A percentile compares a stretch with the other conserved stretches of the same genome.
Conservation (phyloP, 2,888 invertebrate genomes). For the Drosophila falleni region DNA sequence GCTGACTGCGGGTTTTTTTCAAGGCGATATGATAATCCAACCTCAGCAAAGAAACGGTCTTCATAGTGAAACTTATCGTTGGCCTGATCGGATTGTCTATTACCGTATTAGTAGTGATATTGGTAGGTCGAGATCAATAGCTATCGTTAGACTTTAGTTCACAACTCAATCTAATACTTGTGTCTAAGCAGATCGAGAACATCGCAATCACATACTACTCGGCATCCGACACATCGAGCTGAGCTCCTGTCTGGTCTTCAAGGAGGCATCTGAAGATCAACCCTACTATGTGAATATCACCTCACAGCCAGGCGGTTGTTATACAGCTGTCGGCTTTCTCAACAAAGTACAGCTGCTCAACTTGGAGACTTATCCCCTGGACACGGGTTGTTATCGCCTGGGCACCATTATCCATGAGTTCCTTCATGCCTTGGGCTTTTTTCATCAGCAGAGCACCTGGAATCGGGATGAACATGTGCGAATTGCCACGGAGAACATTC, state of each 20-base stretch:
- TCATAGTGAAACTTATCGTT: constrained; percentile 86
- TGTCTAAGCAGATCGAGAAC: constrained; percentile 84
- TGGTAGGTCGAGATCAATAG: constrained; percentile 44
- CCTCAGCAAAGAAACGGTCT: constrained; percentile 88
- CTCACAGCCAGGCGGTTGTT: constrained; percentile 87
- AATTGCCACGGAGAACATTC: constrained; percentile 85
- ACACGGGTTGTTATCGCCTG: constrained; percentile 70
- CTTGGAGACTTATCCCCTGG: constrained; percentile 46
- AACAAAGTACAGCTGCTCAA: constrained; percentile 83
- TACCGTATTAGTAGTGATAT: constrained; percentile 85
- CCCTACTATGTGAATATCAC: constrained; percentile 76
- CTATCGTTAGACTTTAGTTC: neutral
- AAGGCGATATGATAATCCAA: constrained; percentile 90
- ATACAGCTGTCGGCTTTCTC: constrained; percentile 90
- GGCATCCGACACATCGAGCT: constrained; percentile 90
- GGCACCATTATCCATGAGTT: constrained; percentile 90
- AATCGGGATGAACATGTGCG: constrained; percentile 89
- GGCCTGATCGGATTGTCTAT: constrained; percentile 89
- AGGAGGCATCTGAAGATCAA: constrained; percentile 86
- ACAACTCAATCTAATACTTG: neutral
- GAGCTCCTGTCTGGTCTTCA: constrained; percentile 90
- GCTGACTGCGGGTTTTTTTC: constrained; percentile 89
- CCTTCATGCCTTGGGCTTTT: constrained; percentile 91
- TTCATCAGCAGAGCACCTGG: constrained; percentile 90
- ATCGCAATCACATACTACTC: constrained; percentile 88